Base-by-base conservation (phyloP, 2,113 vertebrate species). In the Percina caprodes region DNA sequence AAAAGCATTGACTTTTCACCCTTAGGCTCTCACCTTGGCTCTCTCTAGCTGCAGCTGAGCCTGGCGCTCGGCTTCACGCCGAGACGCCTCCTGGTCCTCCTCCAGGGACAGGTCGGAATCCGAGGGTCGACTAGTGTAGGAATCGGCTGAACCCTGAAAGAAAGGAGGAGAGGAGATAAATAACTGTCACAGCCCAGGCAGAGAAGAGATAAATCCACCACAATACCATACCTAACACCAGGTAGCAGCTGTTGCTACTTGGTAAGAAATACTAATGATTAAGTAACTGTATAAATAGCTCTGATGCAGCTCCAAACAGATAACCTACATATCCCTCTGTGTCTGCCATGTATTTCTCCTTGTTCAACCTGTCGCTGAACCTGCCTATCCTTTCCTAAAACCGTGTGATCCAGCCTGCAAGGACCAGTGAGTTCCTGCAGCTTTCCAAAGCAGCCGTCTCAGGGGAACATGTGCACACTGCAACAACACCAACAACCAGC, bases 31-130 rank as follows among this genome's bases (percentile, higher is more conserved):
- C 60, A 95, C 95, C 97, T 99, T 99, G 93, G 98, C 98, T 94
- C 98, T 97, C 90, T 99, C 98, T 4, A 99, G 97, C 95, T 99
- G 97, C 0, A 97, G 96, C 92, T 97, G 93, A 67, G 97, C 97
- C 94, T 98, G 98, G 92, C 97, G 97, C 94, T 99, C 98, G 61
- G 98, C 97, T 91, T 99, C 98, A 85, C 96, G 97, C 94, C 96
- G 96, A 95, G 97, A 95, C 82, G 98, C 98, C 92, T 99, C 98
- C 78, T 97, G 93, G 88, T 99, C 98, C 94, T 99, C 98, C 95
- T 99, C 98, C 95, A 99, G 96, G 67, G 98, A 99, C 88, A 98
- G 97, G 18, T 99, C 98, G 74, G 98, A 98, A 94, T 99, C 98
- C 30, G 97, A 98, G 5, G 98, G 98, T 77, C 98, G 97, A 95